These are phyloP conservation scores for Cotesia glomerata DNA, from an alignment of 1,140 invertebrate genomes.

Conservation along the genomic window DNA sequence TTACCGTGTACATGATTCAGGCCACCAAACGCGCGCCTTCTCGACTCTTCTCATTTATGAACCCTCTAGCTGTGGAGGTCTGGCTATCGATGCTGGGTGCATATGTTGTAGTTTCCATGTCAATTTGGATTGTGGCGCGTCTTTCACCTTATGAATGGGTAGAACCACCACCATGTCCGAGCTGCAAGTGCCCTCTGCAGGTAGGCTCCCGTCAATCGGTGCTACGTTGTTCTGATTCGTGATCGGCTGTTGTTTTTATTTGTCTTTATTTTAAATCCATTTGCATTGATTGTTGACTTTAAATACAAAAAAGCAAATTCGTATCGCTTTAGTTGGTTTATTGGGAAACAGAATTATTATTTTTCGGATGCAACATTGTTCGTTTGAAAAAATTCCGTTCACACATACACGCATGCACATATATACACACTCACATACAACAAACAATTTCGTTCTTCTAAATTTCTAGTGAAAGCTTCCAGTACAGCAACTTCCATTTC, in stretches of 20 bases:
- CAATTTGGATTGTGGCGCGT: slow-evolving; percentile 75
- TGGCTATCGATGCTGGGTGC: slow-evolving; percentile 73
- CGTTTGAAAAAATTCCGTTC: background rate
- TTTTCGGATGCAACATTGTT: no score
- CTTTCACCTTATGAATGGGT: slow-evolving; percentile 77
- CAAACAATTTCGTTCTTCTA: slow-evolving; percentile 23
- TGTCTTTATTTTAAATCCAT: background rate
- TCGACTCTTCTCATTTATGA: slow-evolving; percentile 73
- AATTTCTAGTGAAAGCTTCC: slow-evolving; percentile 24
- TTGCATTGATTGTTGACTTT: background rate
- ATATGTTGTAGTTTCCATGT: slow-evolving; percentile 72
- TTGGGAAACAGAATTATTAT: background rate
- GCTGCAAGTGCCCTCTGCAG: slow-evolving; percentile 60
- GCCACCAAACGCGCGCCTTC: slow-evolving; percentile 67
- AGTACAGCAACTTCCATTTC: slow-evolving; percentile 24
- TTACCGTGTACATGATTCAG: slow-evolving; percentile 54
- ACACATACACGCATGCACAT: background rate
- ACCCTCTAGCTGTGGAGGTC: slow-evolving; percentile 73
- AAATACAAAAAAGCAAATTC: no score
- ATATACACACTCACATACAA: background rate
- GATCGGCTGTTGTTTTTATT: background rate
- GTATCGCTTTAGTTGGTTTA: background rate
- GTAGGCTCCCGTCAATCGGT: slow-evolving; percentile 58
- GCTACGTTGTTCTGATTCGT: background rate
- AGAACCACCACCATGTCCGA: slow-evolving; percentile 67